A percentile compares a stretch with the other conserved stretches of the same genome.
These are phyloP conservation scores for Lasius platythorax DNA, from an alignment of 2,888 invertebrate species.

Conservation along the genomic window DNA sequence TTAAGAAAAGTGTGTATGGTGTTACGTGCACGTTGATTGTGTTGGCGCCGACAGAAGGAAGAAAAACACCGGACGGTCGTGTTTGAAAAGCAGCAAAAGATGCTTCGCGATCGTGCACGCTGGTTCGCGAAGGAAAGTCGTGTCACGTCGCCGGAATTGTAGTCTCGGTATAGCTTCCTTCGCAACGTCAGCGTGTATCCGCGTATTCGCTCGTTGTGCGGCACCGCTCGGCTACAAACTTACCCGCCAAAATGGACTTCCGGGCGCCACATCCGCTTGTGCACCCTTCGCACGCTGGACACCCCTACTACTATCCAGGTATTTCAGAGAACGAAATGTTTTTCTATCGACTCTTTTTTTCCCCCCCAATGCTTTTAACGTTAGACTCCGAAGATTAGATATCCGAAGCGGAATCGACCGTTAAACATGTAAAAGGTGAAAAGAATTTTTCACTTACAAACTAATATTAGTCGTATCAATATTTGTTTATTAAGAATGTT, in stretches of 20 bases:
- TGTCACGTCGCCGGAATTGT: constrained; percentile 55
- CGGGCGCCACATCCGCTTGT: constrained; percentile 84
- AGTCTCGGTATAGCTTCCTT: constrained; percentile 58
- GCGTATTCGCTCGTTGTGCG: background rate
- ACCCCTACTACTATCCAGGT: constrained; percentile 83
- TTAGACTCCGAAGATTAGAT: background rate
- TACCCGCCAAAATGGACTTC: constrained; percentile 81
- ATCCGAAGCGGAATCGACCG: background rate
- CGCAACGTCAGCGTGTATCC: constrained; percentile 36
- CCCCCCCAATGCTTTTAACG: background rate
- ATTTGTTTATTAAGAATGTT: background rate
- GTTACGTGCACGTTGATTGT: background rate
- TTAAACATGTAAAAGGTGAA: background rate
- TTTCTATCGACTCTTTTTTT: background rate
- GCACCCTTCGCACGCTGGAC: constrained; percentile 83
- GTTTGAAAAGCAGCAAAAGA: constrained; percentile 57
- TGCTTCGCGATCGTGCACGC: constrained; percentile 61
- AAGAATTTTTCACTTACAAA: background rate
- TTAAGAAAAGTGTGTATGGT: background rate
- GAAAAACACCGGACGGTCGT: background rate
- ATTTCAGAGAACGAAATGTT: constrained; percentile 35
- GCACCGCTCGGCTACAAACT: constrained; percentile 41
- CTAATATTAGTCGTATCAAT: background rate
- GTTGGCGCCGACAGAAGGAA: background rate
- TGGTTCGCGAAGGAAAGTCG: constrained; percentile 62